These are phyloP conservation scores for Copidosoma aretas DNA, from an alignment of 2,888 invertebrate genomes.

Conservation along the genomic window DNA sequence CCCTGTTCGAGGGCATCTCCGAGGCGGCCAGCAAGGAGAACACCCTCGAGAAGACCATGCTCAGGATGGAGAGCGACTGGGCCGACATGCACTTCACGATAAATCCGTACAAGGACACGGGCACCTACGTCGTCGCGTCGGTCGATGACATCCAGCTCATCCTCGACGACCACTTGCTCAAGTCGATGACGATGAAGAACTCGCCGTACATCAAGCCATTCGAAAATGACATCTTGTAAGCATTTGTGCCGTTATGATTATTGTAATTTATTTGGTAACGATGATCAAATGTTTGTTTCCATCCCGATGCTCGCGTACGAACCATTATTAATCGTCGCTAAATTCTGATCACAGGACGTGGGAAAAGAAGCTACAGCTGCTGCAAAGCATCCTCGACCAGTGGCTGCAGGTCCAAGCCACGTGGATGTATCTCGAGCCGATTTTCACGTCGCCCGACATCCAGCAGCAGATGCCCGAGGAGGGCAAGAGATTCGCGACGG, in stretches of 20 bases:
- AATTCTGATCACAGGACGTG: slow-evolving; percentile 70
- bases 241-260: neutral
- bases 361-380: slow-evolving; percentile 82
- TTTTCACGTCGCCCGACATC: slow-evolving; percentile 95
- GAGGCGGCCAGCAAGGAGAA: slow-evolving; percentile 96
- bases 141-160: slow-evolving; percentile 93
- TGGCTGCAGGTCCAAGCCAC: slow-evolving; percentile 94
- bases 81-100: slow-evolving; percentile 77
- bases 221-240: slow-evolving; percentile 77
- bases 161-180: slow-evolving; percentile 94
- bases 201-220: slow-evolving; percentile 97
- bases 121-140: slow-evolving; percentile 86
- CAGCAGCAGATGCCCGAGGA: slow-evolving; percentile 98
- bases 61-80: slow-evolving; percentile 94
- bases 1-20: slow-evolving; percentile 87
- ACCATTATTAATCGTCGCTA: neutral
- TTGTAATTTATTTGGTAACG: too few species aligned
- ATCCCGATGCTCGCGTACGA: neutral
- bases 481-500: slow-evolving; percentile 89
- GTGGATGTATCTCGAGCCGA: slow-evolving; percentile 97
- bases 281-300: too few species aligned
- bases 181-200: slow-evolving; percentile 96
- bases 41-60: slow-evolving; percentile 84
- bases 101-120: slow-evolving; percentile 84
- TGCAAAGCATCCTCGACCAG: slow-evolving; percentile 92